phyloP scores from a whole-genome alignment of 2,888 invertebrate species.

The Eupelmus urozonus region DNA sequence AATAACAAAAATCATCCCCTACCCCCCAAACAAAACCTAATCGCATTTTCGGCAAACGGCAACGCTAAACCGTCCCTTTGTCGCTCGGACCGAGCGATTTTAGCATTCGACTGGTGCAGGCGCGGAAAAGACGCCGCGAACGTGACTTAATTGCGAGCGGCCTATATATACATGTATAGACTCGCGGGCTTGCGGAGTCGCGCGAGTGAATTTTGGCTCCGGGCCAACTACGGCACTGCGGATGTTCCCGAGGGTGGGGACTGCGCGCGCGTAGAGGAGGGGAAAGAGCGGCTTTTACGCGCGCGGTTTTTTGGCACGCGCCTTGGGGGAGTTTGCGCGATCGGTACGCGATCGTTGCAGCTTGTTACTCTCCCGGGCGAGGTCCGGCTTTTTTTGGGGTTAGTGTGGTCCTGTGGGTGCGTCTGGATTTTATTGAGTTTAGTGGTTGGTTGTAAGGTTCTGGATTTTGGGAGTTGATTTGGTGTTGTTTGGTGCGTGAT shows the following conservation, averaged over 20 bases:
- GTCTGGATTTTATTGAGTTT: background rate
- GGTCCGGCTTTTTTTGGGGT: no score
- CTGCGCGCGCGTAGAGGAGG: no score
- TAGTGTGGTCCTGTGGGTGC: background rate
- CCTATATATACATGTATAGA: conserved; percentile 39
- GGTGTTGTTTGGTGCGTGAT: no score
- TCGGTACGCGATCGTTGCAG: background rate
- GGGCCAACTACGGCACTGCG: conserved; percentile 75
- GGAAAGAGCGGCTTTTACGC: conserved; percentile 19
- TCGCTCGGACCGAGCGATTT: no score
- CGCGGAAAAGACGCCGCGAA: conserved; percentile 21
- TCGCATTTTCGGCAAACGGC: no score
- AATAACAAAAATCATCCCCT: no score
- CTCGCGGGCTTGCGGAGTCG: conserved; percentile 7
- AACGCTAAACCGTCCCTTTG: no score
- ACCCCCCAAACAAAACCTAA: no score
- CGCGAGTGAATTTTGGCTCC: conserved; percentile 67
- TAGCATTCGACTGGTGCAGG: background rate
- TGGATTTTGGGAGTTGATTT: no score
- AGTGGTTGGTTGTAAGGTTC: background rate
- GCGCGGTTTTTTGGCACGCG: conserved; percentile 1
- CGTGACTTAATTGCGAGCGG: conserved; percentile 54
- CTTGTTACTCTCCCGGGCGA: no score
- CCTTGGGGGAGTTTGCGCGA: background rate
- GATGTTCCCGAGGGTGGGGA: conserved; percentile 66